A percentile compares a stretch with the other conserved stretches of the same genome.
Evolutionary conservation across 2,797 vertebrate genomes (phyloP).

Genomic region (Sebastes matsubarae): DNA sequence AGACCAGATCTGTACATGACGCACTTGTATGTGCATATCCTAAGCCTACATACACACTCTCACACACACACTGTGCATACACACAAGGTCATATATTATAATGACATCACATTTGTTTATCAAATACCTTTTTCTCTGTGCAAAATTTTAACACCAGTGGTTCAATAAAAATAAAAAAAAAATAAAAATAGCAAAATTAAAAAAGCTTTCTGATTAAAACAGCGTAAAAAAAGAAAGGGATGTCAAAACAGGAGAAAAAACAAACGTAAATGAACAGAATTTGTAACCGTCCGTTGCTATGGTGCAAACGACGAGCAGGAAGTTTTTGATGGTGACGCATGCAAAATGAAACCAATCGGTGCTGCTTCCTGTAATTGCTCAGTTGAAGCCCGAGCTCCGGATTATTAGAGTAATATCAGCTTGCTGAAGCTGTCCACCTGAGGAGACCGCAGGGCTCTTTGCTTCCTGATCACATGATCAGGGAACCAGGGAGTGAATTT

Average conservation of each 20-base stretch:
- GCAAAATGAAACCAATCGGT: slow-evolving; percentile 43
- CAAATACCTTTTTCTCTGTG: slow-evolving; percentile 87
- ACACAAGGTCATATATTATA: slow-evolving; percentile 67
- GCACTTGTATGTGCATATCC: slow-evolving; percentile 53
- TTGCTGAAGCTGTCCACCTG: slow-evolving; percentile 54
- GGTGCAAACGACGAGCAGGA: slow-evolving; percentile 50
- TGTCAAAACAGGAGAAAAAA: slow-evolving; percentile 12
- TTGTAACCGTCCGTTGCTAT: slow-evolving; percentile 1
- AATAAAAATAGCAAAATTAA: slow-evolving; percentile 61
- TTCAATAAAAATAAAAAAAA: slow-evolving; percentile 87
- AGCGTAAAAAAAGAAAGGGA: slow-evolving; percentile 16
- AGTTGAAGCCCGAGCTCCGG: slow-evolving; percentile 61
- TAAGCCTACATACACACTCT: slow-evolving; percentile 36
- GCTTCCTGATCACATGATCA: slow-evolving; percentile 40
- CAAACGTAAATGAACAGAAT: slow-evolving; percentile 25
- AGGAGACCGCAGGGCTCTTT: slow-evolving; percentile 47
- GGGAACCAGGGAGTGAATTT: slow-evolving; percentile 63
- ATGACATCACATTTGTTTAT: slow-evolving; percentile 77
- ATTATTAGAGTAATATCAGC: slow-evolving; percentile 25
- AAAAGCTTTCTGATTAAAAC: slow-evolving; percentile 62
- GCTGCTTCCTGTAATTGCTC: slow-evolving; percentile 70
- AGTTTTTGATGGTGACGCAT: slow-evolving; percentile 45
- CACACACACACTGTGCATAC: slow-evolving; percentile 40
- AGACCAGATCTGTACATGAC: slow-evolving; percentile 55
- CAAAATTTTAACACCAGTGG: slow-evolving; percentile 96